These are phyloP conservation scores for Apomyelois bistriatella DNA, from an alignment of 2,888 invertebrate species.

Conservation along the genomic window DNA sequence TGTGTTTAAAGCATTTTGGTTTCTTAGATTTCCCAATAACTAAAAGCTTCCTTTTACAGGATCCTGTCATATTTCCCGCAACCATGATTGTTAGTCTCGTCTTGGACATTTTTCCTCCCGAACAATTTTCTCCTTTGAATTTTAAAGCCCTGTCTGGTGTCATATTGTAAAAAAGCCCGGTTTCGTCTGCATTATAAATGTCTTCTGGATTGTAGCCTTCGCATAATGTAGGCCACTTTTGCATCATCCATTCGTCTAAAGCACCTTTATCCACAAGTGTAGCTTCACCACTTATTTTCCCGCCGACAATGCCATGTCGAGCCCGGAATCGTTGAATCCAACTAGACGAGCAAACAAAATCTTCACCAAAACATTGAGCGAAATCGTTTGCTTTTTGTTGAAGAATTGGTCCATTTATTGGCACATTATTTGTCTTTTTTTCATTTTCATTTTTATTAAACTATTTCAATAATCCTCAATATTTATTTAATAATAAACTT, in stretches of 20 bases:
- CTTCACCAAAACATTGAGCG: conserved; percentile 24
- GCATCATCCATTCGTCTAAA: not conserved
- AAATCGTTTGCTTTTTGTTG: conserved; percentile 25
- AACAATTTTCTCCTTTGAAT: conserved; percentile 33
- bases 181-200: conserved; percentile 35
- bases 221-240: not conserved
- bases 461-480: too few species aligned
- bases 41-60: conserved; percentile 29
- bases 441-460: too few species aligned
- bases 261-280: not conserved
- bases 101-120: conserved; percentile 41
- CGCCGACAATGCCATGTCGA: conserved; percentile 1
- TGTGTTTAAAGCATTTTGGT: not conserved
- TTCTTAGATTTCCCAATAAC: conserved; percentile 39
- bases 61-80: conserved; percentile 36
- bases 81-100: conserved; percentile 36
- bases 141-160: conserved; percentile 31
- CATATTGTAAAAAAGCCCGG: conserved; percentile 23
- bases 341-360: conserved; percentile 24
- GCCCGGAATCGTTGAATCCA: conserved; percentile 22
- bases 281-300: not conserved
- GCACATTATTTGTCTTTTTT: too few species aligned
- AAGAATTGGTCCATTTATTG: conserved; percentile 25
- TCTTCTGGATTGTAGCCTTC: conserved; percentile 23
- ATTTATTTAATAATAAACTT: too few species aligned